Evolutionary conservation across 2,797 vertebrate genomes (phyloP).

Genomic region (Sebastes baramenuke): DNA sequence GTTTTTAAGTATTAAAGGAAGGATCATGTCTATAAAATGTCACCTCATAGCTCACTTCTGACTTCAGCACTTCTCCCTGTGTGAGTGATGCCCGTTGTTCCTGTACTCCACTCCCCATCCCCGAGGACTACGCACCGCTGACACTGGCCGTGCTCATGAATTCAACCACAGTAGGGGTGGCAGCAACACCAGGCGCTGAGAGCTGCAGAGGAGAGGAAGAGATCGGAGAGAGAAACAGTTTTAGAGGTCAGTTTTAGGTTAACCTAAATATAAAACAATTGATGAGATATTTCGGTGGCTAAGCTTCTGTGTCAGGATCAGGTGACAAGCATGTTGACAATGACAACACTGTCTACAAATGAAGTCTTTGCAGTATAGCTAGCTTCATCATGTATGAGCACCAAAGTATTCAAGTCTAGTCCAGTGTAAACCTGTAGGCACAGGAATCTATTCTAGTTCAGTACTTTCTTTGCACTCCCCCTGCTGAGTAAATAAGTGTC

Average conservation of each 20-base stretch:
- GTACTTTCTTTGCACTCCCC: neutral
- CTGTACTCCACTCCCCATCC: slow-evolving; percentile 94
- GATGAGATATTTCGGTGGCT: neutral
- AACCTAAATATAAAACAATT: slow-evolving; percentile 24
- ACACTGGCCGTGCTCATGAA: slow-evolving; percentile 57
- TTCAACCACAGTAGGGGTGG: slow-evolving; percentile 38
- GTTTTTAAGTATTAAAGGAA: neutral
- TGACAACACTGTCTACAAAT: neutral
- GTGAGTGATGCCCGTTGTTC: slow-evolving; percentile 80
- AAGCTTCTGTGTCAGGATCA: slow-evolving; percentile 11
- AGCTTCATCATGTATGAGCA: neutral
- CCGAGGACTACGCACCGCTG: slow-evolving; percentile 57
- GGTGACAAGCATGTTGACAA: slow-evolving; percentile 11
- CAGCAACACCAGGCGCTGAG: slow-evolving; percentile 1
- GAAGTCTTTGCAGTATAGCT: neutral
- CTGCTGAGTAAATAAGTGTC: neutral
- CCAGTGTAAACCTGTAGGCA: neutral
- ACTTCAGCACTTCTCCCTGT: slow-evolving; percentile 80
- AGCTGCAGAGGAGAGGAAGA: neutral
- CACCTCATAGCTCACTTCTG: slow-evolving; percentile 81
- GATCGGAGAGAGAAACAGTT: neutral
- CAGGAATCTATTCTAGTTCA: neutral
- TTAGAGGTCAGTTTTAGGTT: slow-evolving; percentile 3
- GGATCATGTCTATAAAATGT: neutral
- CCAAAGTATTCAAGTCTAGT: neutral